Evolutionary conservation across 2,113 vertebrate species (phyloP).

Genomic region (Podilymbus podiceps): DNA sequence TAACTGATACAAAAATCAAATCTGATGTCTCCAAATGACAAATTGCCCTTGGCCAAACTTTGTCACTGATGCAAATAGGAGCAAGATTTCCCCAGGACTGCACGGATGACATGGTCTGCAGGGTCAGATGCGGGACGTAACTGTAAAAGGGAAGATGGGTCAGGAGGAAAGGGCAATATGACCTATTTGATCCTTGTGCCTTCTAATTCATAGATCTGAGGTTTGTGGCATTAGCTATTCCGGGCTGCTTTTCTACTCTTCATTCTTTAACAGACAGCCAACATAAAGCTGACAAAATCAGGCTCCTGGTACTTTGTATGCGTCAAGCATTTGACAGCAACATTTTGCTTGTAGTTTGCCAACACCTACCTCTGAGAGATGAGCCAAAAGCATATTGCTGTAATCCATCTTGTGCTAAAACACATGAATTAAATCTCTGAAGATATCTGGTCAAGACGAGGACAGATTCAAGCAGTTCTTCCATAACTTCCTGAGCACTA

Average conservation of each 20-base stretch:
- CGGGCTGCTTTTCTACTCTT: not conserved
- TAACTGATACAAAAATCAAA: not conserved
- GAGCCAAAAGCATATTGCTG: not conserved
- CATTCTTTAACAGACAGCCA: not conserved
- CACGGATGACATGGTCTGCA: rapidly evolving
- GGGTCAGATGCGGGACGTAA: not conserved
- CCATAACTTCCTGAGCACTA: rapidly evolving
- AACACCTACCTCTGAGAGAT: not conserved
- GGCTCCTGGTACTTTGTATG: not conserved
- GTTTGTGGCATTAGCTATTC: not conserved
- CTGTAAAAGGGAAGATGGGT: not conserved
- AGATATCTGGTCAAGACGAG: not conserved
- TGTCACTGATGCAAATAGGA: not conserved
- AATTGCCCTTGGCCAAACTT: not conserved
- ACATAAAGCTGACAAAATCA: not conserved
- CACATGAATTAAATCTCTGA: not conserved
- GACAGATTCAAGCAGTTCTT: not conserved
- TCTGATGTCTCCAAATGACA: not conserved
- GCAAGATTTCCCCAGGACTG: not conserved
- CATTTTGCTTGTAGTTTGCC: not conserved
- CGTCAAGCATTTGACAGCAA: not conserved
- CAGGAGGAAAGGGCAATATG: not conserved
- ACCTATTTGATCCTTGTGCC: not conserved
- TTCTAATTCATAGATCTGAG: not conserved
- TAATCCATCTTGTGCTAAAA: not conserved